Evolutionary conservation across 1,140 invertebrate species (phyloP), one percentile per base, ranked within the genome.

Genomic region (Pectinophora gossypiella): DNA sequence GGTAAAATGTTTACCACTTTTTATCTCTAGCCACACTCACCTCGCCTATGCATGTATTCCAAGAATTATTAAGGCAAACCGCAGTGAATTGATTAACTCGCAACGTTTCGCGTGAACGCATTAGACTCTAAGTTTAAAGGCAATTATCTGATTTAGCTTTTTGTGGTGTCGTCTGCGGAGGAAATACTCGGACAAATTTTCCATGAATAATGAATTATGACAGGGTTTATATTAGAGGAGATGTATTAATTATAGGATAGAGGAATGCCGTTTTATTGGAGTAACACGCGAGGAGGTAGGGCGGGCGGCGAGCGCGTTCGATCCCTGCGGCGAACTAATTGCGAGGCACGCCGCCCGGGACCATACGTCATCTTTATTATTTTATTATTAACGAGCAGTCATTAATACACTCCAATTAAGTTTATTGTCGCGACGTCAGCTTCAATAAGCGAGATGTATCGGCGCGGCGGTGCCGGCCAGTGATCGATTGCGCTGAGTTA

Each of bases 351-450:
- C 56, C 67, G 42, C 9, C 61, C 54, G 63, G 57, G 65, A 67
- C 64, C 62, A 63, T 72, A 72, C 69, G 64, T 76, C 76, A 76
- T 79, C 68, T 79, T 77, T 77, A 76, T 77, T 77, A 78, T 80
- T 76, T 79, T 83, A 73, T 80, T 76, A 80, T 80, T 76, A 84
- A 84, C 77, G 77, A 74, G 64, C 68, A 57, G 61, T 74, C 78
- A 79, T 83, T 82, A 83, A 85, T 82, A 83, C 72, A 70, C 55
- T 74, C 73, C 82, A 84, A 85, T 85, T 82, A 84, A 86, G 45
- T 84, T 84, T 81, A 84, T 77, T 77, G 82, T 84, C 76, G 62
- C 72, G 64, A 75, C 74, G 74, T 77, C 68, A 69, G 64, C 70
- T 78, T 59, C 72, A 76, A 82, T 85, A 72, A 78, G 61, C 64